Base-by-base conservation (phyloP, 2,113 vertebrate genomes). In the Shinisaurus crocodilurus region DNA sequence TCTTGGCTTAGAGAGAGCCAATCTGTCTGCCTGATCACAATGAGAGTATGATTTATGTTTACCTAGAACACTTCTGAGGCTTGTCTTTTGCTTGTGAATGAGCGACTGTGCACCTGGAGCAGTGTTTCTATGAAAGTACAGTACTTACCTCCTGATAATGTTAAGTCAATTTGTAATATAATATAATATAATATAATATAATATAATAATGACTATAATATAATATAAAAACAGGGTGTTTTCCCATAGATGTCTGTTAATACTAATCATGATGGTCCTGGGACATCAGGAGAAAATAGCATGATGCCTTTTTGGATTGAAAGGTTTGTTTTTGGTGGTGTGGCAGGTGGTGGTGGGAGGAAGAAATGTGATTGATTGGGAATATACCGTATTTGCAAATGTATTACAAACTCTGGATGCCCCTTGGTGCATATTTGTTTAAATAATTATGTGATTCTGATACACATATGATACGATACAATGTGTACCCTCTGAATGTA, bases 1-100 rank as follows among this genome's bases (percentile, higher is more conserved):
- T 93, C 85, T 80, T 90, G 92, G 54, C 91, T 95, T 92, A 88
- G 87, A 88, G 37, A 87, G 37, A 63, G 82, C 72, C 91, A 95
- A 74, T 90, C 84, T 82, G 0, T 89, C 89, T 89, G 93, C 89
- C 86, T 91, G 77, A 82, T 89, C 91, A 93, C 87, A 86, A 18
- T 93, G 93, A 93, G 40, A 34, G 60, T 34, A 69, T 69, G 43
- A 85, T 90, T 79, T 85, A 85, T 85, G 57, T 79, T 77, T 40
- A 84, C 29, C 23, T 65, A 40, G 37, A 69, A 91, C 89, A 94
- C 75, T 88, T 92, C 89, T 92, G 86, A 76, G 54, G 25, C 63
- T 87, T 91, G 32, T 3, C 60, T 89, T 88, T 87, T 67, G 45
- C 13, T 92, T 89, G 85, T 92, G 92, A 95, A 90, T 92, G 86